Evolutionary conservation across 2,113 vertebrate species (phyloP).

Genomic region (Saccopteryx bilineata): DNA sequence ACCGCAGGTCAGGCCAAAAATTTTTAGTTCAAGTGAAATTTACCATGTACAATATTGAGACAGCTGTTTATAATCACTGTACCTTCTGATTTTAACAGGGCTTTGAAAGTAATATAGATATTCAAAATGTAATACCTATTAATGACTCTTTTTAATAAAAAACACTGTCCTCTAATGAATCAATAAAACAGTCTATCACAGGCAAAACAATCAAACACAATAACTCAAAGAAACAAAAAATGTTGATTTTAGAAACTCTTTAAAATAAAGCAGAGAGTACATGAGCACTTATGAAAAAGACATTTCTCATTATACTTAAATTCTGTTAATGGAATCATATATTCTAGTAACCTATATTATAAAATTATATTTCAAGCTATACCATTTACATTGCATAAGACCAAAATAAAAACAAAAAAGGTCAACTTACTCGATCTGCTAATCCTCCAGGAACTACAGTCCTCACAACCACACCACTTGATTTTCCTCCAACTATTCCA

Average conservation of each 20-base stretch:
- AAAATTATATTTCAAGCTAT: conserved; percentile 49
- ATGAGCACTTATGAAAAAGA: neutral
- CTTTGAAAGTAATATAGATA: neutral
- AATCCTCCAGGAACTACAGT: conserved; percentile 94
- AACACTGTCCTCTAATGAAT: neutral
- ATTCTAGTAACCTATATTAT: neutral
- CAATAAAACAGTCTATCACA: neutral
- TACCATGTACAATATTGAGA: neutral
- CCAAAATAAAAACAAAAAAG: conserved; percentile 74
- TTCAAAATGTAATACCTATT: neutral
- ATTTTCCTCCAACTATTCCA: conserved; percentile 97
- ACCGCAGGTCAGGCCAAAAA: neutral
- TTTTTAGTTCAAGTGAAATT: neutral
- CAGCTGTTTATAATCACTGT: conserved; percentile 13
- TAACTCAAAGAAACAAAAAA: neutral
- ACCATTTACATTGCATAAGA: conserved; percentile 48
- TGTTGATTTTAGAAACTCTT: neutral
- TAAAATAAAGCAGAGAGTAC: neutral
- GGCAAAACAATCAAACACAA: neutral
- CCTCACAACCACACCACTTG: conserved; percentile 94
- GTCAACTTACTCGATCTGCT: conserved; percentile 93
- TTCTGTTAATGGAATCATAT: neutral
- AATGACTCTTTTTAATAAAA: conserved; percentile 42
- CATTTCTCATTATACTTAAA: conserved; percentile 34
- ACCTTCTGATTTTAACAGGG: neutral